Evolutionary conservation across 92 coral and sea anemone genomes (phyloP).

Genomic region (Phenganax marumi): DNA sequence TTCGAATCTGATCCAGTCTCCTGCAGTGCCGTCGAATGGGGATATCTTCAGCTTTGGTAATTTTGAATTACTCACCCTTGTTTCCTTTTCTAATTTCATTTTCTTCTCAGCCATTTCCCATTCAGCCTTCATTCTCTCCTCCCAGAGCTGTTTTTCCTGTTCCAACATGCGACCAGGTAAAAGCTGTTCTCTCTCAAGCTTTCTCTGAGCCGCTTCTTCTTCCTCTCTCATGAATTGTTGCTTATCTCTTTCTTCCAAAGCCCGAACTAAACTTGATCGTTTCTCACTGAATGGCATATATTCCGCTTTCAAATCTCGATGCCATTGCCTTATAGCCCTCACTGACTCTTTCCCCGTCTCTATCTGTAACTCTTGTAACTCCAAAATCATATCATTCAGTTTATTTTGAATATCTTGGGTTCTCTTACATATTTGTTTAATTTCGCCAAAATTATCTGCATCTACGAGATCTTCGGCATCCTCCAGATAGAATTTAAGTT

Average conservation of each 20-base stretch:
- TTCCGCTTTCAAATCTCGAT: conserved; percentile 45
- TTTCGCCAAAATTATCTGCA: conserved; percentile 45
- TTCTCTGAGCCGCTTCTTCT: conserved; percentile 34
- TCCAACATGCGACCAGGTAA: conserved; percentile 49
- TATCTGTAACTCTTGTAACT: conserved; percentile 56
- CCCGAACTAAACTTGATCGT: background rate
- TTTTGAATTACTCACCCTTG: conserved; percentile 40
- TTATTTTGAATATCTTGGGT: conserved; percentile 46
- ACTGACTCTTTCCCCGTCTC: conserved; percentile 41
- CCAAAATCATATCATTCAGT: conserved; percentile 51
- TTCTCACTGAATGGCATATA: conserved; percentile 51
- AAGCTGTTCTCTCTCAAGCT: conserved; percentile 51
- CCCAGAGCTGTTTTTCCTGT: conserved; percentile 55
- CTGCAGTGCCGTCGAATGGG: conserved; percentile 53
- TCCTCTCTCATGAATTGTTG: conserved; percentile 11
- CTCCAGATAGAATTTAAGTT: conserved; percentile 60
- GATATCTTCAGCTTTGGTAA: conserved; percentile 59
- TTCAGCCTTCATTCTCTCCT: conserved; percentile 52
- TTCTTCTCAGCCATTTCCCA: conserved; percentile 44
- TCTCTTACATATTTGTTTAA: conserved; percentile 40
- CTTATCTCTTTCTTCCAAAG: background rate
- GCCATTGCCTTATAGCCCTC: conserved; percentile 60
- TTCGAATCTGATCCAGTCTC: conserved; percentile 61
- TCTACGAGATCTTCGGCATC: conserved; percentile 49
- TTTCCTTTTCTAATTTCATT: conserved; percentile 43